Evolutionary conservation across 2,888 invertebrate genomes (phyloP).

Genomic region (Ceramica pisi): DNA sequence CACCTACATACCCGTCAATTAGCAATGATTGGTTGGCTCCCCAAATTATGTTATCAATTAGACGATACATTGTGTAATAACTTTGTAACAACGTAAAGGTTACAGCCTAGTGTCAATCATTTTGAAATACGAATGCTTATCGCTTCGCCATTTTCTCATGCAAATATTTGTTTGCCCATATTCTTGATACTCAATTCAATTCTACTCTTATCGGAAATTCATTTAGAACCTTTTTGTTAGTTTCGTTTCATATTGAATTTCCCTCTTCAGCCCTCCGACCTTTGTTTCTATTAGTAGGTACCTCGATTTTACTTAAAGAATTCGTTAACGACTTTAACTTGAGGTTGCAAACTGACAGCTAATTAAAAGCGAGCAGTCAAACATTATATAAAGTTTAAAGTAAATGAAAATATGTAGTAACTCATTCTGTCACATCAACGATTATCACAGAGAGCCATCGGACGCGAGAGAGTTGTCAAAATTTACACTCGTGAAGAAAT

Average conservation of each 20-base stretch:
- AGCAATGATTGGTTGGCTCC: conserved; percentile 36
- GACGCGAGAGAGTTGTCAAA: conserved; percentile 46
- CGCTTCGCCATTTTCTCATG: conserved; percentile 21
- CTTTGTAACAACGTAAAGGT: conserved; percentile 18
- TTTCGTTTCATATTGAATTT: conserved; percentile 14
- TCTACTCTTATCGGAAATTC: conserved; percentile 27
- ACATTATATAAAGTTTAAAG: conserved; percentile 21
- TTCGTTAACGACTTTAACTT: conserved; percentile 16
- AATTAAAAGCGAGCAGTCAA: conserved; percentile 37
- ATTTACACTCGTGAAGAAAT: conserved; percentile 33
- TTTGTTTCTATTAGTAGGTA: conserved; percentile 14
- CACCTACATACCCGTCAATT: conserved; percentile 43
- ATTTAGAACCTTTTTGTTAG: conserved; percentile 31
- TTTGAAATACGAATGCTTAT: conserved; percentile 13
- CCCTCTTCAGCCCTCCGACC: background rate
- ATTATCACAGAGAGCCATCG: conserved; percentile 43
- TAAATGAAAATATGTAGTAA: conserved; percentile 38
- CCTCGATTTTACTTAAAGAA: conserved; percentile 3
- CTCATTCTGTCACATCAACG: conserved; percentile 35
- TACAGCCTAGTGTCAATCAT: conserved; percentile 18
- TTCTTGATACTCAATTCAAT: conserved; percentile 13
- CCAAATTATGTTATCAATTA: conserved; percentile 30
- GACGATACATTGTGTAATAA: conserved; percentile 32
- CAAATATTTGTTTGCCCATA: background rate
- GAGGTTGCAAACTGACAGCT: conserved; percentile 16